These are phyloP conservation scores for Dromius quadrimaculatus DNA, from an alignment of 2,888 invertebrate genomes.

Conservation along the genomic window DNA sequence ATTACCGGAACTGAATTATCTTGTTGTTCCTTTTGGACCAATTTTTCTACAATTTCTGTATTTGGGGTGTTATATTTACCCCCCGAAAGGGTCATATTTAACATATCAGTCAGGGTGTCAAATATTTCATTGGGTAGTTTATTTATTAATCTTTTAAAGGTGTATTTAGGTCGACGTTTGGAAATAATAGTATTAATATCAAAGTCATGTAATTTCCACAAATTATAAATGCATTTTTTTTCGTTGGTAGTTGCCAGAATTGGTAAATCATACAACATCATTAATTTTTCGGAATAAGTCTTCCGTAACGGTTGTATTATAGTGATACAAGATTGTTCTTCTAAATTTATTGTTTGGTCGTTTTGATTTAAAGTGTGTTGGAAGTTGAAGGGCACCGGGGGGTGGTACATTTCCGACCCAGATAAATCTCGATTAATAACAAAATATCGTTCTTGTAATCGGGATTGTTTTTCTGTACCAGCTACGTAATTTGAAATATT, in stretches of 20 bases:
- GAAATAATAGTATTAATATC: constrained; percentile 22
- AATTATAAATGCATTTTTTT: constrained; percentile 16
- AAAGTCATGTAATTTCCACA: constrained; percentile 21
- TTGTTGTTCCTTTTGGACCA: background rate
- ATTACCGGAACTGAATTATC: background rate
- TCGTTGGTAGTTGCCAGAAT: constrained; percentile 21
- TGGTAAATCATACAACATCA: constrained; percentile 39
- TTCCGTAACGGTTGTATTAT: constrained; percentile 3
- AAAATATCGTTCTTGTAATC: constrained; percentile 17
- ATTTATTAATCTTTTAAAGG: constrained; percentile 10
- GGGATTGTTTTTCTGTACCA: background rate
- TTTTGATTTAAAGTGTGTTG: constrained; percentile 10
- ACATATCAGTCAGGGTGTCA: background rate
- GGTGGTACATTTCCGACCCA: constrained; percentile 9
- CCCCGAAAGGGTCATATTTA: background rate
- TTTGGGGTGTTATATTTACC: constrained; percentile 1
- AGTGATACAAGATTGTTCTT: constrained; percentile 7
- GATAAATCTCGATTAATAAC: constrained; percentile 41
- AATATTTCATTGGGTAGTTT: background rate
- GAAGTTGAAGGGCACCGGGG: background rate
- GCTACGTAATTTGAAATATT: background rate
- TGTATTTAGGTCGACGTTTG: constrained; percentile 15
- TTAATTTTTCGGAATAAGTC: constrained; percentile 36
- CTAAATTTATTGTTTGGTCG: background rate
- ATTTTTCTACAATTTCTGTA: background rate